A percentile compares a stretch with the other conserved stretches of the same genome.
Evolutionary conservation across 2,113 vertebrate genomes (phyloP).

Genomic region (Desmodus rotundus): DNA sequence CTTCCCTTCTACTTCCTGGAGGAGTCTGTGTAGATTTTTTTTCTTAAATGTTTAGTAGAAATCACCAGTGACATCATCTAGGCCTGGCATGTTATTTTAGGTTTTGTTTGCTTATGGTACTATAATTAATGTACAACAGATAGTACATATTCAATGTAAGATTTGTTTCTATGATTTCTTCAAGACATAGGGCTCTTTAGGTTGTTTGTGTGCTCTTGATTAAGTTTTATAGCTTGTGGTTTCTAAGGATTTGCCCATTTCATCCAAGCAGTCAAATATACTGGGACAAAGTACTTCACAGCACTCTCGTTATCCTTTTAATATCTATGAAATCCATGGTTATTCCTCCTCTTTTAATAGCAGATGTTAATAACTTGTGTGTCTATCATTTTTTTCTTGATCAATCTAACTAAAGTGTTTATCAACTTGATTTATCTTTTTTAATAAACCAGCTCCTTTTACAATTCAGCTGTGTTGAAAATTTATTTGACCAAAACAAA

Average conservation of each 20-base stretch:
- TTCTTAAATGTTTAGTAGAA: background rate
- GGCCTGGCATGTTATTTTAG: background rate
- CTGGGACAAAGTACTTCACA: background rate
- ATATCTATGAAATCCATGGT: background rate
- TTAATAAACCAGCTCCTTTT: background rate
- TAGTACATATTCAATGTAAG: background rate
- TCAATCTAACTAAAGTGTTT: background rate
- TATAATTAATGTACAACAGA: background rate
- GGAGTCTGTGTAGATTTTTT: background rate
- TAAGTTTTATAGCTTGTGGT: background rate
- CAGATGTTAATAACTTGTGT: background rate
- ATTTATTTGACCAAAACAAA: background rate
- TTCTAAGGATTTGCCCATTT: background rate
- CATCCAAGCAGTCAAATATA: background rate
- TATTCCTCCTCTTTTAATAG: background rate
- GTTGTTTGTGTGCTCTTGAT: background rate
- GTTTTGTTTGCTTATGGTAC: background rate
- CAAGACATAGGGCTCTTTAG: background rate
- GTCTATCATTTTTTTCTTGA: background rate
- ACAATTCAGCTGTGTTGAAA: background rate
- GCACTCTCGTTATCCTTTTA: background rate
- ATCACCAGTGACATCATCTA: background rate
- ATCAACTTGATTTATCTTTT: background rate
- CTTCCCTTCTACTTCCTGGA: background rate
- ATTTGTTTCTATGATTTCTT: background rate